Base-by-base conservation (phyloP, 2,888 invertebrate species). In the Limnephilus marmoratus region DNA sequence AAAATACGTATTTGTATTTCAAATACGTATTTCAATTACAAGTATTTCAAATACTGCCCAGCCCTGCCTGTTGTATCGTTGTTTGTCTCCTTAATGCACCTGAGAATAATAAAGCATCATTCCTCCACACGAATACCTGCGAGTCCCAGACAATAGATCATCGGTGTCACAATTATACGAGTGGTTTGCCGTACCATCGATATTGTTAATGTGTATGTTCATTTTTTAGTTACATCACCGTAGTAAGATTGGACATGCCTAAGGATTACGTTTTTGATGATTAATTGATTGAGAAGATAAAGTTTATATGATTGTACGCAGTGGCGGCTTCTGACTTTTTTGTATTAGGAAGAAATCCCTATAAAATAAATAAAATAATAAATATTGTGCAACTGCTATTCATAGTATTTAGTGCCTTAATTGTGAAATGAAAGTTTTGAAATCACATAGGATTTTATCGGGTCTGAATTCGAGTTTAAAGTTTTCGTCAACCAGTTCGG, bases 61-160 rank as follows among this genome's bases (percentile, higher is more conserved):
- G n/a, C n/a, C 86, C 86, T 49, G 86, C 86, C 86, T 49, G 86
- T 86, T 68, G 68, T 68, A n/a, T 68, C 24, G 68, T 68, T 68
- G 68, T 68, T 45, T 86, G 83, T 83, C 37, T 83, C 37, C 83
- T 68, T 83, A 18, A 83, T 83, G 83, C 83, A 83, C 83, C 37
- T 83, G 83, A 83, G 83, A 83, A 83, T 34, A 83, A 83, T 83
- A 83, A 83, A 37, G 83, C 83, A 83, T 24, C 37, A 34, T 83
- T 68, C 68, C 68, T 68, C 68, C 68, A 68, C 68, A 68, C 68
- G 24, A 68, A 24, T 68, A 68, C 68, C 68, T 24, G 53, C 18
- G 53, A 68, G 83, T 41, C 83, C 82, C 83, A 41, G 83, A 83
- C 86, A 86, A 86, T 86, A 86, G 86, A 86, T 86, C 86, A 86